Evolutionary conservation across 2,888 invertebrate species (phyloP).

Genomic region (Dione vanillae): DNA sequence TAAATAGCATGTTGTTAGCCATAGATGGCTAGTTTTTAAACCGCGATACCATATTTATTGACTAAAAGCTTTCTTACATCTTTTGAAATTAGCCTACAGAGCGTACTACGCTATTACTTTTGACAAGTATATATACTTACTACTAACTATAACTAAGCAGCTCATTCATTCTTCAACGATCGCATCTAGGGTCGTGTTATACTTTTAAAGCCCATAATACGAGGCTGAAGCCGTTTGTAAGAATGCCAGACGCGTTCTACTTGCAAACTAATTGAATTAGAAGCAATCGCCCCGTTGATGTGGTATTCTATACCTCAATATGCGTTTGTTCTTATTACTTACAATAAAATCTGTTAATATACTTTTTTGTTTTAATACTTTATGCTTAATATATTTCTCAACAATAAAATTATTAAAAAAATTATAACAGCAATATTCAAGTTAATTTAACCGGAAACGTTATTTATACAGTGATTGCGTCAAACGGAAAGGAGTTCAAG

Average conservation of each 20-base stretch:
- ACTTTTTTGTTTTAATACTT: too few species aligned
- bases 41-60: not conserved
- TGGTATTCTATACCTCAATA: constrained; percentile 45
- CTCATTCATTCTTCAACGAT: constrained; percentile 4
- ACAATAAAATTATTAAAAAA: not conserved
- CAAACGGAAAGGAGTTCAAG: constrained; percentile 22
- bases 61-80: not conserved
- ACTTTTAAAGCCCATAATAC: constrained; percentile 28
- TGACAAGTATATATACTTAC: not conserved
- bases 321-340: constrained; percentile 24
- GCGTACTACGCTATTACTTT: not conserved
- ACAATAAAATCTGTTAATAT: not conserved
- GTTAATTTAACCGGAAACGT: not conserved
- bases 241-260: constrained; percentile 67
- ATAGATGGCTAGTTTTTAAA: not conserved
- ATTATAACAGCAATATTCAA: not conserved
- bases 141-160: not conserved
- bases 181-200: constrained; percentile 10
- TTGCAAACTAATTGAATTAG: constrained; percentile 79
- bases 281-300: constrained; percentile 68
- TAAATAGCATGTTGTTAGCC: not conserved
- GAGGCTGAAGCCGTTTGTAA: constrained; percentile 34
- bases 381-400: not conserved
- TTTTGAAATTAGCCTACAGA: not conserved
- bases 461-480: constrained; percentile 11